phyloP scores from a whole-genome alignment of 2,888 invertebrate genomes.

The Hermodice carunculata region DNA sequence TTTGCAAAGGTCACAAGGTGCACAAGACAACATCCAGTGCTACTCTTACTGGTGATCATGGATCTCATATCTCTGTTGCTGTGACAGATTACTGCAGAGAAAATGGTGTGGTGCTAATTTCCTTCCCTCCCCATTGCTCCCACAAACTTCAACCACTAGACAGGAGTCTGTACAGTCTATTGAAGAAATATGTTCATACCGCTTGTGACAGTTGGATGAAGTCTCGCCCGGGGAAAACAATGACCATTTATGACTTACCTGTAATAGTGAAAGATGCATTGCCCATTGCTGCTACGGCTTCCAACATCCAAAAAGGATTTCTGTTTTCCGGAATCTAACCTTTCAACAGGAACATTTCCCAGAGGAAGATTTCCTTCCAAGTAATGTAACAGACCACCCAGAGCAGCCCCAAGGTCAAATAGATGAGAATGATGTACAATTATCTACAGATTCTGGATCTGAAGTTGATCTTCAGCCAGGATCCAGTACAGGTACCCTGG shows the following conservation, averaged over 20 bases:
- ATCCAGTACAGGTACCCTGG: too few relatives aligned
- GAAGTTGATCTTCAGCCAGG: too few relatives aligned
- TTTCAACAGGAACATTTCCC: too few relatives aligned
- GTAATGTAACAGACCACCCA: too few relatives aligned
- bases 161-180: constrained; percentile 51
- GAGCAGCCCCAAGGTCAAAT: too few relatives aligned
- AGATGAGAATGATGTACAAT: too few relatives aligned
- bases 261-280: too few relatives aligned
- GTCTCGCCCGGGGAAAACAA: constrained; percentile 54
- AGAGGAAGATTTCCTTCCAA: too few relatives aligned
- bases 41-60: constrained; percentile 15
- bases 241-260: constrained; percentile 50
- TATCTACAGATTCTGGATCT: too few relatives aligned
- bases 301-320: too few relatives aligned
- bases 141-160: constrained; percentile 19
- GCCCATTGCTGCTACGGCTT: too few relatives aligned
- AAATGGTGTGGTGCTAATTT: background rate
- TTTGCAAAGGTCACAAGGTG: constrained; percentile 10
- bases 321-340: too few relatives aligned
- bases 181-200: constrained; percentile 52
- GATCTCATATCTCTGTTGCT: constrained; percentile 11
- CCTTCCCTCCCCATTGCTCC: constrained; percentile 4
- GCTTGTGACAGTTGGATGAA: constrained; percentile 59
- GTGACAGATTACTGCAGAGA: constrained; percentile 5
- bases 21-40: constrained; percentile 11